phyloP scores from a whole-genome alignment of 2,888 invertebrate genomes.

The Octodonta nipae region DNA sequence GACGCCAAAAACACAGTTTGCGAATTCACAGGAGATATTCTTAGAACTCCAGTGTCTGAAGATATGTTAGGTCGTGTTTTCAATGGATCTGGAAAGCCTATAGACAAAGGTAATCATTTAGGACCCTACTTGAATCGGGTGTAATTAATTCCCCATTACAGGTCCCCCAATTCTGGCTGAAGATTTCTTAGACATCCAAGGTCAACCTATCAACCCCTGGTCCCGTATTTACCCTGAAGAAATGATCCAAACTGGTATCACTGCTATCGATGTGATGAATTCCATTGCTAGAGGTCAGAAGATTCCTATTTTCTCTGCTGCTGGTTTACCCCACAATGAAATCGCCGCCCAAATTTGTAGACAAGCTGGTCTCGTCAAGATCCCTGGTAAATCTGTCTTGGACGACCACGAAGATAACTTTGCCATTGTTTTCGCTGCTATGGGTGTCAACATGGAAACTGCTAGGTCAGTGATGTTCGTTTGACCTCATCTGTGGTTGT shows the following conservation, averaged over 20 bases:
- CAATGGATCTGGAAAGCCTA: constrained; percentile 99
- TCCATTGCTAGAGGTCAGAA: constrained; percentile 99
- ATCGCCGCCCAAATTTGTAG: constrained; percentile 99
- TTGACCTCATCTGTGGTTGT: too few relatives aligned
- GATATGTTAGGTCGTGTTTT: constrained; percentile 99
- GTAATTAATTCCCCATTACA: constrained; percentile 16
- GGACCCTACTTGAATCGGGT: too few relatives aligned
- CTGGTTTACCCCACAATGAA: constrained; percentile 98
- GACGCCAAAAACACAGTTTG: constrained; percentile 98
- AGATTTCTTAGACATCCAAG: constrained; percentile 96
- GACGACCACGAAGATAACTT: constrained; percentile 95
- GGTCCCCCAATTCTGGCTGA: constrained; percentile 95
- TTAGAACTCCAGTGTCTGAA: constrained; percentile 95
- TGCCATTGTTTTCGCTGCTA: constrained; percentile 99
- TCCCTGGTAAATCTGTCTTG: constrained; percentile 64
- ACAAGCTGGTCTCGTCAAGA: constrained; percentile 94
- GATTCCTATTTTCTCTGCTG: constrained; percentile 99
- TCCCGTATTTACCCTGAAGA: constrained; percentile 99
- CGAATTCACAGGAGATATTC: constrained; percentile 98
- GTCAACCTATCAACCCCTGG: constrained; percentile 99
- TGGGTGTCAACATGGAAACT: constrained; percentile 99
- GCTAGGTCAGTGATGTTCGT: constrained; percentile 48
- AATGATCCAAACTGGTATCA: constrained; percentile 95
- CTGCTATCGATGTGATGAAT: constrained; percentile 99
- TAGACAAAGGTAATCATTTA: constrained; percentile 91